phyloP scores from a whole-genome alignment of 2,113 vertebrate species.

The Ammodramus savannarum region DNA sequence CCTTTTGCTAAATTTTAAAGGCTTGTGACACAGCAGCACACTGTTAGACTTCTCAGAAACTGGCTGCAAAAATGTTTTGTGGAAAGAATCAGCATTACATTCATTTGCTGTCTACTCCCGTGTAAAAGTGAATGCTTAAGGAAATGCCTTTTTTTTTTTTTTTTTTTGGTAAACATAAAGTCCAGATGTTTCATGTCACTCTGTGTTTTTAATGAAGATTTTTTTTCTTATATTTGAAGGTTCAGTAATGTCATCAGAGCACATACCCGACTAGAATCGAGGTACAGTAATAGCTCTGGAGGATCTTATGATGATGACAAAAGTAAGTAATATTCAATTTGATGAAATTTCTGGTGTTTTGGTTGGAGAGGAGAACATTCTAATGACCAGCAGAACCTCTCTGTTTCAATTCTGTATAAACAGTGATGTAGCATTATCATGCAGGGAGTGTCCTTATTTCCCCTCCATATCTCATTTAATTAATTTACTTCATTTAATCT shows the following conservation, averaged over 20 bases:
- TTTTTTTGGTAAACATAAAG: not conserved
- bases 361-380: not conserved
- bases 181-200: not conserved
- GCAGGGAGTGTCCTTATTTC: not conserved
- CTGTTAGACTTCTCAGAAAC: not conserved
- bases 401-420: not conserved
- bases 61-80: not conserved
- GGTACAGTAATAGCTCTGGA: constrained; percentile 98
- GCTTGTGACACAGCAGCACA: not conserved
- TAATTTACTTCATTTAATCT: not conserved
- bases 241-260: constrained; percentile 86
- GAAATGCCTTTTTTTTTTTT: not conserved
- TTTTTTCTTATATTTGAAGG: constrained; percentile 66
- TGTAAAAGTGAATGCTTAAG: not conserved
- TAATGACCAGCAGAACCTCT: not conserved
- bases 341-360: not conserved
- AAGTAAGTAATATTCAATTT: constrained; percentile 75
- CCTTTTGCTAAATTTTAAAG: not conserved
- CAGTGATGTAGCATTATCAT: not conserved
- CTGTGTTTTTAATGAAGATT: not conserved
- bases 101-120: not conserved
- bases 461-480: not conserved
- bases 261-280: constrained; percentile 95
- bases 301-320: constrained; percentile 98
- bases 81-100: not conserved